Conservation (phyloP, 2,113 vertebrate species). For the Pseudorectes ferrugineus region DNA sequence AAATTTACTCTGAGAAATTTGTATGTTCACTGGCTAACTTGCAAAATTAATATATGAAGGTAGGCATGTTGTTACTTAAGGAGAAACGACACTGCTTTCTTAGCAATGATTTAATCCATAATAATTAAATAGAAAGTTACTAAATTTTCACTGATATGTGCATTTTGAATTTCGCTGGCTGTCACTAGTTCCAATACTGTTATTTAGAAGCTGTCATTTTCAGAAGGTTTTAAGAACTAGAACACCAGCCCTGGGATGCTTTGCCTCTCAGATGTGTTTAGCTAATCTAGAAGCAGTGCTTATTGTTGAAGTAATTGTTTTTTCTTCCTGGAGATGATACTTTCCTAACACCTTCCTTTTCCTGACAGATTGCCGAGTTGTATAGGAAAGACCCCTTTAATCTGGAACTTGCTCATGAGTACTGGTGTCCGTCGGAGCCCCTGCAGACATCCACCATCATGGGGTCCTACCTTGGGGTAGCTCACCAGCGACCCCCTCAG, state of each 20-base stretch:
- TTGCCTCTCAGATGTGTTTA: neutral
- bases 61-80: neutral
- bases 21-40: neutral
- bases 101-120: neutral
- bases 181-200: neutral
- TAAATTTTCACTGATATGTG: neutral
- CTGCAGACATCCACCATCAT: constrained; percentile 86
- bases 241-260: neutral
- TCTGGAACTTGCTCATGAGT: constrained; percentile 89
- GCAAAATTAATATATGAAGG: neutral
- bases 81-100: neutral
- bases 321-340: neutral
- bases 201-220: neutral
- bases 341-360: neutral
- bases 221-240: neutral
- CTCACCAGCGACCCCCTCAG: constrained; percentile 92
- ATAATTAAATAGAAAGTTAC: neutral
- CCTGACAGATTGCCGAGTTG: constrained; percentile 86
- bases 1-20: neutral
- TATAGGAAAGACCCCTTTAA: constrained; percentile 89
- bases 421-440: constrained; percentile 94
- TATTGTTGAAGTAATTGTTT: neutral
- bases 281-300: neutral
- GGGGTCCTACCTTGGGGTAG: constrained; percentile 90
- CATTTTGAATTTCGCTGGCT: neutral